Conservation (phyloP, 92 coral and sea anemone species). For the Porites evermanni region DNA sequence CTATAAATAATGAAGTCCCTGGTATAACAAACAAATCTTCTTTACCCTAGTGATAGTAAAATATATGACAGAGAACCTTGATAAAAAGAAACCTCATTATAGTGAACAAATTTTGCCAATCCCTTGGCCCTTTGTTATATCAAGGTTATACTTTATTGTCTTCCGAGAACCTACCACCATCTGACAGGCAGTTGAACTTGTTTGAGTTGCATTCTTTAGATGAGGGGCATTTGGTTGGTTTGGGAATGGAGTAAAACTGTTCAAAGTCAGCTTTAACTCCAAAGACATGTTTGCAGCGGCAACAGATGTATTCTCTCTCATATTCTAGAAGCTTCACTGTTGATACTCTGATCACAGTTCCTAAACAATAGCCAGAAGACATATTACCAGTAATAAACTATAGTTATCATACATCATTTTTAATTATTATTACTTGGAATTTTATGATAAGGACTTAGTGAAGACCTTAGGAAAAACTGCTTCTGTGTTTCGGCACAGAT, state of each 20-base stretch:
- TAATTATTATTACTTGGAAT: too few species aligned
- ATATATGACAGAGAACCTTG: too few species aligned
- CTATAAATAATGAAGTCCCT: too few species aligned
- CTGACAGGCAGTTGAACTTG: slow-evolving; percentile 84
- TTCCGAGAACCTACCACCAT: slow-evolving; percentile 69
- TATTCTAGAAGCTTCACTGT: slow-evolving; percentile 89
- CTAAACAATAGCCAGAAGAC: slow-evolving; percentile 32
- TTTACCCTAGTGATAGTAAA: not conserved
- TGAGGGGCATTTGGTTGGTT: slow-evolving; percentile 88
- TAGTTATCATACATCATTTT: too few species aligned
- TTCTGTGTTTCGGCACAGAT: too few species aligned
- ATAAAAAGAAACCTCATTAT: too few species aligned
- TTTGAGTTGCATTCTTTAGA: slow-evolving; percentile 83
- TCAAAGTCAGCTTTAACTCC: slow-evolving; percentile 91
- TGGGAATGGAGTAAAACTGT: slow-evolving; percentile 89
- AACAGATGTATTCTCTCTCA: slow-evolving; percentile 90
- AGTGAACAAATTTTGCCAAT: too few species aligned
- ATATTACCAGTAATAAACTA: not conserved
- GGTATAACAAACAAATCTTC: not conserved
- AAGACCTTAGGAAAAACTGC: too few species aligned
- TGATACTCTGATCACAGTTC: slow-evolving; percentile 91
- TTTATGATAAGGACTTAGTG: too few species aligned
- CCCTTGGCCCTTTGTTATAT: too few species aligned
- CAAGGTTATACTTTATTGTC: too few species aligned
- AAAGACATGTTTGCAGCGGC: slow-evolving; percentile 89